Conservation (phyloP, 2,888 invertebrate genomes). For the Listrodromus nycthemerus region DNA sequence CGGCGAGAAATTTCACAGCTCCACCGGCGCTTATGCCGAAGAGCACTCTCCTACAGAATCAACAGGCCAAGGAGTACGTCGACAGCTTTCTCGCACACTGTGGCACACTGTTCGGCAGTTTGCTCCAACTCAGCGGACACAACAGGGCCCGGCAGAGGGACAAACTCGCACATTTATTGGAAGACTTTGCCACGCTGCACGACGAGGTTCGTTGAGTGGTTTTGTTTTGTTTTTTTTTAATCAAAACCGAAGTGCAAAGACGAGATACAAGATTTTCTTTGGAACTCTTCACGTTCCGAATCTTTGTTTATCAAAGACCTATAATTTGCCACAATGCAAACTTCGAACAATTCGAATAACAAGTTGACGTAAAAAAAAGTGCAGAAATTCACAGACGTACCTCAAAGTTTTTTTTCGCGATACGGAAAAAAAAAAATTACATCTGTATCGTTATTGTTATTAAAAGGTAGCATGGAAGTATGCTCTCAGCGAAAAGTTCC, state of each 20-base stretch:
- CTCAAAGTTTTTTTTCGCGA: too few relatives aligned
- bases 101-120: constrained; percentile 93
- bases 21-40: constrained; percentile 94
- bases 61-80: constrained; percentile 93
- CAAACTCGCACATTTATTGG: constrained; percentile 94
- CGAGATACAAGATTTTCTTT: too few relatives aligned
- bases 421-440: neutral
- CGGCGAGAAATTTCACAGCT: constrained; percentile 94
- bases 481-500: too few relatives aligned
- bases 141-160: constrained; percentile 98
- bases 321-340: too few relatives aligned
- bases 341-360: too few relatives aligned
- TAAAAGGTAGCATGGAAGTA: too few relatives aligned
- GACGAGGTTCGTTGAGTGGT: constrained; percentile 90
- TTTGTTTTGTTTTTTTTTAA: neutral
- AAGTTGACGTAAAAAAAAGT: too few relatives aligned
- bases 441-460: neutral
- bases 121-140: constrained; percentile 96
- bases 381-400: too few relatives aligned
- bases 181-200: constrained; percentile 96
- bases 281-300: too few relatives aligned
- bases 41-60: constrained; percentile 88
- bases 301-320: too few relatives aligned
- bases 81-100: constrained; percentile 95
- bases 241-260: too few relatives aligned